phyloP scores from a whole-genome alignment of 2,888 invertebrate genomes.

The Seladonia tumulorum region DNA sequence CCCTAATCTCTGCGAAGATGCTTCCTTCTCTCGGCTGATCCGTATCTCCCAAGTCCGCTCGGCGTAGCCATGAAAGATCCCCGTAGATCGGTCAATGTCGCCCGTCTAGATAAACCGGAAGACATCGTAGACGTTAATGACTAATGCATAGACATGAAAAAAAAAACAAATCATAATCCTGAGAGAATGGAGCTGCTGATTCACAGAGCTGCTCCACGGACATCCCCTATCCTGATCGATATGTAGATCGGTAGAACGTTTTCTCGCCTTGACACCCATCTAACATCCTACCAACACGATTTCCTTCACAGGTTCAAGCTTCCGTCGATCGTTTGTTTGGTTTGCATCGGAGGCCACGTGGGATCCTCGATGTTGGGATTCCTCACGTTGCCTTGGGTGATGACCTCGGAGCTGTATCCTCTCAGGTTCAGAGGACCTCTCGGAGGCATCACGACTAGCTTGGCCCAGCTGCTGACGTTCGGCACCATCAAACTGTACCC shows the following conservation, averaged over 20 bases:
- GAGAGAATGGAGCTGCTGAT: conserved; percentile 13
- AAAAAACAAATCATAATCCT: neutral
- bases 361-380: conserved; percentile 91
- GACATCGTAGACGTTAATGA: neutral
- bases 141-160: neutral
- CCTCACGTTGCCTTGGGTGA: conserved; percentile 90
- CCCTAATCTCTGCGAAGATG: neutral
- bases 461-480: conserved; percentile 90
- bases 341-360: conserved; percentile 89
- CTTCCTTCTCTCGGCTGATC: neutral
- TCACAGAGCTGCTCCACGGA: neutral
- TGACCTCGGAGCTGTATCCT: conserved; percentile 90
- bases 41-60: neutral
- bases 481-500: conserved; percentile 90
- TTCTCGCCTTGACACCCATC: conserved; percentile 24
- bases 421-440: conserved; percentile 89
- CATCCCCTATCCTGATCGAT: neutral
- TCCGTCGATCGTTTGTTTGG: conserved; percentile 84
- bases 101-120: neutral
- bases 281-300: neutral
- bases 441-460: conserved; percentile 89
- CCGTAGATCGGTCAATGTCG: neutral
- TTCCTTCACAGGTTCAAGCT: conserved; percentile 63
- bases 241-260: conserved; percentile 9
- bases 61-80: neutral